A percentile compares a stretch with the other conserved stretches of the same genome.
Conservation (phyloP, 1,140 invertebrate genomes). For the Cherax quadricarinatus region DNA sequence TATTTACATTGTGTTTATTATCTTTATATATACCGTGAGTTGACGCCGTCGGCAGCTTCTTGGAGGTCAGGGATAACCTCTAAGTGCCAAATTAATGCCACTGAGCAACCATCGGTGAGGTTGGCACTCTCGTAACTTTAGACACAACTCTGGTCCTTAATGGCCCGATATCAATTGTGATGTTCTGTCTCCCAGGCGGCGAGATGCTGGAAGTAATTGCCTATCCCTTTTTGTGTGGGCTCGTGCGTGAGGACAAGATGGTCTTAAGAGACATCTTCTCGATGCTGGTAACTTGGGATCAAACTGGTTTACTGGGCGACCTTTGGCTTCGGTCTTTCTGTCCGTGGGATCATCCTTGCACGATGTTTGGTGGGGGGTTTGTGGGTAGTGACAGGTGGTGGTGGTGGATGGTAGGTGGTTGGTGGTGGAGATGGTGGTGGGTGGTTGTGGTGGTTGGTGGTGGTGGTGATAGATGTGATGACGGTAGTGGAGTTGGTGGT, state of each 20-base stretch:
- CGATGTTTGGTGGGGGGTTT: conserved; percentile 7
- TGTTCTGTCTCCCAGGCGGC: conserved; percentile 49
- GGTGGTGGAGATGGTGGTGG: too few species aligned
- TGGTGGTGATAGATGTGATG: too few species aligned
- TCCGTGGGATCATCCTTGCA: neutral
- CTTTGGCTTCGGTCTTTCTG: neutral
- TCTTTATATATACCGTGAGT: conserved; percentile 21
- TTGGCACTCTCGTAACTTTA: conserved; percentile 44
- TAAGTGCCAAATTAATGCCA: conserved; percentile 43
- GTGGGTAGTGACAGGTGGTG: neutral
- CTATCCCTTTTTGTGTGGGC: conserved; percentile 34
- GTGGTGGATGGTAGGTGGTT: too few species aligned
- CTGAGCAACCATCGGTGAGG: neutral
- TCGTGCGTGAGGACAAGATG: conserved; percentile 27
- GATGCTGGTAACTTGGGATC: neutral
- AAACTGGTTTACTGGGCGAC: conserved; percentile 4
- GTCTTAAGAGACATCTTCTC: neutral
- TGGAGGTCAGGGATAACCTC: conserved; percentile 40
- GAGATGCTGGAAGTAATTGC: conserved; percentile 51
- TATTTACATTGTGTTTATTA: neutral
- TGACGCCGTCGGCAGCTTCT: conserved; percentile 31
- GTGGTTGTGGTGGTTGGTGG: too few species aligned
- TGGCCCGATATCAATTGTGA: conserved; percentile 59
- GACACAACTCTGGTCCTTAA: conserved; percentile 47
- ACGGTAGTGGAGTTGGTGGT: neutral